A percentile compares a stretch with the other conserved stretches of the same genome.
Evolutionary conservation across 2,888 invertebrate species (phyloP).

Genomic region (Eupeodes latifasciatus): DNA sequence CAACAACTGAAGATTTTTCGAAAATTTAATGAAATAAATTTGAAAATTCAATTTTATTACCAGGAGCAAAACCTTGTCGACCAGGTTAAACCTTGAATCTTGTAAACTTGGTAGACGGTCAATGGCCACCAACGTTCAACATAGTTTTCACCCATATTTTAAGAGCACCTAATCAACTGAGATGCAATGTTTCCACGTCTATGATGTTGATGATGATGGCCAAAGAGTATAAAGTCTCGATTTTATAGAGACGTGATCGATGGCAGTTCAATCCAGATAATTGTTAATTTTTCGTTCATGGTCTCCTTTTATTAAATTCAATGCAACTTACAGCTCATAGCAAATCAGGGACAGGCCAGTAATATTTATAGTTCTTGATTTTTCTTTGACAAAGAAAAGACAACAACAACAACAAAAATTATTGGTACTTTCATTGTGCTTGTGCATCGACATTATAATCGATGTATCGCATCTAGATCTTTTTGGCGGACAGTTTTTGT

Average conservation of each 20-base stretch:
- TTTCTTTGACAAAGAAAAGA: constrained; percentile 42
- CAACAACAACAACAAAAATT: constrained; percentile 14
- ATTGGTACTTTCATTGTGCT: constrained; percentile 20
- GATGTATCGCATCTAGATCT: constrained; percentile 54
- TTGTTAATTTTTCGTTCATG: constrained; percentile 74
- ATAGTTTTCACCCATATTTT: background rate
- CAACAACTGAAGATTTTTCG: no score
- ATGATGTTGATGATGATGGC: constrained; percentile 38
- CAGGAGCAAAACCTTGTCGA: no score
- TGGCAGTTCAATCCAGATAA: constrained; percentile 74
- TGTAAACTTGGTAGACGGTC: no score
- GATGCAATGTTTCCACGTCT: background rate
- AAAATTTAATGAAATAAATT: no score
- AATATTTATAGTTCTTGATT: background rate
- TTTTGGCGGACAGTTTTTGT: constrained; percentile 37
- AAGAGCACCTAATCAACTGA: background rate
- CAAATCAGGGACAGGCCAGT: constrained; percentile 7
- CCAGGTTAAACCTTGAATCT: no score
- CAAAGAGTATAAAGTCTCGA: constrained; percentile 33
- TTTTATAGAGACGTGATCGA: constrained; percentile 71
- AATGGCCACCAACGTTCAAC: no score
- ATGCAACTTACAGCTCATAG: constrained; percentile 26
- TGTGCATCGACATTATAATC: constrained; percentile 17
- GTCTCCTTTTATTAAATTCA: constrained; percentile 70
- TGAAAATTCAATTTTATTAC: no score